Base-by-base conservation (phyloP, 2,113 vertebrate species). In the Clarias batrachus region DNA sequence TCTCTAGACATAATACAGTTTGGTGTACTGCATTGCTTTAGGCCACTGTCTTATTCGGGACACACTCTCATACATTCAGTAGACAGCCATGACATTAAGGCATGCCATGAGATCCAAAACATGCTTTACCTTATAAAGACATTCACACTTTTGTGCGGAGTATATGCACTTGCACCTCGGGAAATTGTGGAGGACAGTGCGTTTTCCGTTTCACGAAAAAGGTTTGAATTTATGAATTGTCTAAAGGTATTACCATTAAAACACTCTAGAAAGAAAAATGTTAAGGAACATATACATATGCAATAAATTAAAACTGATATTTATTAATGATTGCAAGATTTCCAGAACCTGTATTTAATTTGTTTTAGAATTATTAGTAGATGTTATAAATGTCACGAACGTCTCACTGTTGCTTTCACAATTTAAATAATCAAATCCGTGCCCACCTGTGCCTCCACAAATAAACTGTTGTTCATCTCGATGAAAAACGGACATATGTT, bases 61-160 rank as follows among this genome's bases (percentile, higher is more conserved):
- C 41, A 81, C 87, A 71, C 81, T 81, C 91, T 91, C 91, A 91
- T 77, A 87, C 60, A 65, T 82, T 73, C 48, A 57, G 57, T 71
- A 48, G 70, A 87, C 80, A 78, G 54, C 59, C 16, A 19, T 85
- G 91, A 91, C 89, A 70, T 63, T 83, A 84, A 85, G 73, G 85
- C 88, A 37, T 81, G 86, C 86, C 89, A 91, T 83, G 74, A 90
- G 71, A 89, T 89, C 85, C 87, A 81, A 91, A 87, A 85, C 87
- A 86, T 90, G 68, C 91, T 87, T 93, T 93, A 87, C 94, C 93
- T 94, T 94, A 94, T 94, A 95, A 94, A 94, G 94, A 92, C 93
- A 95, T 94, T 93, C 92, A 91, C 90, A 87, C 92, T 90, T 92
- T 60, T 86, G 73, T 73, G 12, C 14, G 9, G 21, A 30, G 41